Conservation (phyloP, 2,113 vertebrate species). For the Cyanoramphus novaezelandiae region DNA sequence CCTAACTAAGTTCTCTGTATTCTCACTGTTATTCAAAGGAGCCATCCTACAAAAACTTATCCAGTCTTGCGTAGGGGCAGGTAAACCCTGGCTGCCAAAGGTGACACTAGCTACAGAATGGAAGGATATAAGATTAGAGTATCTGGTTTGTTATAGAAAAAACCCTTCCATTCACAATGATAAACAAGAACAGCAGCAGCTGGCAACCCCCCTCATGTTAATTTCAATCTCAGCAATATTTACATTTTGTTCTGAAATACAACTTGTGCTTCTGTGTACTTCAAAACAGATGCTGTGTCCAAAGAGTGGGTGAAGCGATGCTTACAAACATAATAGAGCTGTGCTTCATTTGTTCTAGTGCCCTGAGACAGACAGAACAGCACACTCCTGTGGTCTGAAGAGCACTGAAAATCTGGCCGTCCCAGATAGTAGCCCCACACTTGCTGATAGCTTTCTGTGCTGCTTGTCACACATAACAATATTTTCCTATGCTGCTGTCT, state of each 20-base stretch:
- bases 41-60: background rate
- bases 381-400: background rate
- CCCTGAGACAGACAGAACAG: constrained; percentile 43
- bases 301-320: constrained; percentile 34
- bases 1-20: background rate
- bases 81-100: background rate
- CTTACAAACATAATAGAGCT: constrained; percentile 15
- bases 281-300: constrained; percentile 35
- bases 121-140: background rate
- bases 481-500: background rate
- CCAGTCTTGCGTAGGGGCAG: background rate
- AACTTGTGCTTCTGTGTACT: constrained; percentile 30
- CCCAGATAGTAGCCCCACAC: background rate
- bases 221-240: constrained; percentile 28
- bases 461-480: background rate
- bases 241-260: constrained; percentile 53
- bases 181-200: background rate
- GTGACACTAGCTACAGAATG: background rate
- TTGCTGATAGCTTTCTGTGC: background rate
- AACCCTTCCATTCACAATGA: background rate
- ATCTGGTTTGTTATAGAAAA: background rate
- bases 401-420: background rate
- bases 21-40: background rate
- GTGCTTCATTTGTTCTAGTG: constrained; percentile 17
- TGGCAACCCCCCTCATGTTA: background rate